These are phyloP conservation scores for Drosophila merina DNA, from an alignment of 2,888 invertebrate genomes.

Conservation along the genomic window DNA sequence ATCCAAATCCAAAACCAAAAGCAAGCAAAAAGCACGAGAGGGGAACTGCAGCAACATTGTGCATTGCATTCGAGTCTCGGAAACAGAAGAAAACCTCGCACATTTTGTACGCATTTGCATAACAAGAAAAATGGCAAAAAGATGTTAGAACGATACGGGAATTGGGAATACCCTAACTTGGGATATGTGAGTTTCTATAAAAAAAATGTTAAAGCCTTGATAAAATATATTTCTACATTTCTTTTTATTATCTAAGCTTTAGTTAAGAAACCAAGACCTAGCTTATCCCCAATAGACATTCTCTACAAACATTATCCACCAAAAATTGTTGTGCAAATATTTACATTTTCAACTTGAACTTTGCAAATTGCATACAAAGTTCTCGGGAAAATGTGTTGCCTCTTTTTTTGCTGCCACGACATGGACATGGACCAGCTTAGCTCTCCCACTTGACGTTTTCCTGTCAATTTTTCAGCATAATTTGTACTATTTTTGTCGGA, in stretches of 20 bases:
- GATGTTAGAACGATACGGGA: conserved; percentile 13
- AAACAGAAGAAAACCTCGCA: conserved; percentile 68
- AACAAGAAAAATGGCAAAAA: conserved; percentile 56
- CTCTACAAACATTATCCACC: neutral
- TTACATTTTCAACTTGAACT: conserved; percentile 43
- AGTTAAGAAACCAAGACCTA: too few species aligned
- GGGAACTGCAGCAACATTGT: conserved; percentile 28
- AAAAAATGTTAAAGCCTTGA: too few species aligned
- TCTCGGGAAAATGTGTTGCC: conserved; percentile 69
- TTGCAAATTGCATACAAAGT: conserved; percentile 61
- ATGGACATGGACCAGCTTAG: conserved; percentile 1
- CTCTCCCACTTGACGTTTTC: conserved; percentile 51
- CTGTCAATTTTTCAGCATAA: conserved; percentile 70
- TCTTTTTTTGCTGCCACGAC: neutral
- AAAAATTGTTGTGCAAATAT: conserved; percentile 50
- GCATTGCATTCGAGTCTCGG: conserved; percentile 39
- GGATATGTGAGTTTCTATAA: neutral
- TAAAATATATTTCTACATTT: too few species aligned
- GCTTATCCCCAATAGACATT: neutral
- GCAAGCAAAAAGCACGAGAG: conserved; percentile 6
- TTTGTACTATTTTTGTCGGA: conserved; percentile 64
- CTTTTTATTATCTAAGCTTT: too few species aligned
- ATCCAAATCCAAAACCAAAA: conserved; percentile 27
- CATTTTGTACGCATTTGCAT: conserved; percentile 78
- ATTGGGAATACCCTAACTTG: conserved; percentile 49